Evolutionary conservation across 37 sponge, comb jelly and placozoan species (phyloP), one percentile per base, ranked within the genome.

Genomic region (Cliona cf. orientalis): DNA sequence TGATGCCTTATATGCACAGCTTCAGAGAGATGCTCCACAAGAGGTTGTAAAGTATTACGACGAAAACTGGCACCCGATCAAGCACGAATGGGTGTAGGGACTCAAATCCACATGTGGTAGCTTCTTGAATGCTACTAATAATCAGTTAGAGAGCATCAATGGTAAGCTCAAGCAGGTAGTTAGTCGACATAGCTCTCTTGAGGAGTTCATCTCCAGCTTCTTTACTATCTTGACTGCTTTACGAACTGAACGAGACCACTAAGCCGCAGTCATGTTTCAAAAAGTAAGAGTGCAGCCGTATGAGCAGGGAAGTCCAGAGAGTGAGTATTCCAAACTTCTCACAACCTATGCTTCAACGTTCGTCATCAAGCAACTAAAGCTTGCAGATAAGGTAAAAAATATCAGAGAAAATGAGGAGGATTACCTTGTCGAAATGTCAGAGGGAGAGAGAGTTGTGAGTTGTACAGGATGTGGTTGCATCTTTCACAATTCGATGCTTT

Each of bases 51-150:
- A 58, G 7, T 92, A 92, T 64, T 88, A 58, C 42, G 63, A 92
- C 28, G 38, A 60, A 58, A 84, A 84, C 42, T 92, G 93, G 93
- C 86, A 92, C 57, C 9, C 37, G 1, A 92, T 92, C 26, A 22
- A 72, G 1, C 17, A 92, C 42, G 82, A 92, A 45, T 92, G 93
- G 89, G 89, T 92, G 5, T 34, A 62, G 1, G 64, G 83, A 7
- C 35, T 77, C 37, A 91, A 91, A 57, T 31, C 38, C 3, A 37
- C 17, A 14, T 55, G 72, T 68, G 81, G 75, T 1, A 80, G 26
- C 46, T 72, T 72, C 23, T 11, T 80, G 0, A 79, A 88, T 42
- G 5, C 23, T 1, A 88, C 89, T 33, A 88, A 88, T 56, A 88
- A 87, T 56, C 66, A 83, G 14, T 42, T 88, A 32, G 89, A 88